Evolutionary conservation across 2,113 vertebrate genomes (phyloP), one percentile per base, ranked within the genome.

Genomic region (Anser brachyrhynchus): DNA sequence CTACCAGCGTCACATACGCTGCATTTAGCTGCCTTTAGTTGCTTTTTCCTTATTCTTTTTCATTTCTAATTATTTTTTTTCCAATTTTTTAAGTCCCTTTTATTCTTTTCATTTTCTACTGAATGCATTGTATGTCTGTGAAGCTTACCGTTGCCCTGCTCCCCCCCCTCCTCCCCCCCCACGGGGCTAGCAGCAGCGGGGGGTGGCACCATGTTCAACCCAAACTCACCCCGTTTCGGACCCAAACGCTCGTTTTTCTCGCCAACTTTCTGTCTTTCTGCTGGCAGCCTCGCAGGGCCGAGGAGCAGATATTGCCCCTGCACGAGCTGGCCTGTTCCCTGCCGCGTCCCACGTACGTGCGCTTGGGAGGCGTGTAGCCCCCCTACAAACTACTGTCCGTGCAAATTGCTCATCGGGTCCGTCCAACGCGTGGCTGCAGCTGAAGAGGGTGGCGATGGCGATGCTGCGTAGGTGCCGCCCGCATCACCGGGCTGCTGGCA

Each of bases 351-450:
- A 26, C 2, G 0, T 10, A 8, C 18, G 4, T 0, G 1, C 44
- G 4, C 35, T 16, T 0, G 1, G 49, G 62, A 61, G 61, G 20
- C 28, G 22, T 8, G 26, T 73, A 55, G 11, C 14, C 39, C 29
- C 29, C 20, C 35, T 20, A 3, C 35, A 79, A 87, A 39, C 70
- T 33, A 3, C 67, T 81, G 35, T 14, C 8, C 37, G 19, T 52
- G n/a, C 59, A n/a, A 9, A 6, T 52, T 57, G 14, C 44, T 41
- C 0, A 0, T 15, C 0, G 0, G 9, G 9, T 69, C 9, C 43
- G 9, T 69, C n/a, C 21, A 35, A 31, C 28, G 13, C 19, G 11
- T 39, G n/a, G 35, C 29, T 29, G 43, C 37, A 21, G 25, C 46
- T 66, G 35, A 19, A 35, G 43, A 43, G 28, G 20, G 5, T 49